Conservation (phyloP, 2,113 vertebrate genomes). For the Regulus satrapa region DNA sequence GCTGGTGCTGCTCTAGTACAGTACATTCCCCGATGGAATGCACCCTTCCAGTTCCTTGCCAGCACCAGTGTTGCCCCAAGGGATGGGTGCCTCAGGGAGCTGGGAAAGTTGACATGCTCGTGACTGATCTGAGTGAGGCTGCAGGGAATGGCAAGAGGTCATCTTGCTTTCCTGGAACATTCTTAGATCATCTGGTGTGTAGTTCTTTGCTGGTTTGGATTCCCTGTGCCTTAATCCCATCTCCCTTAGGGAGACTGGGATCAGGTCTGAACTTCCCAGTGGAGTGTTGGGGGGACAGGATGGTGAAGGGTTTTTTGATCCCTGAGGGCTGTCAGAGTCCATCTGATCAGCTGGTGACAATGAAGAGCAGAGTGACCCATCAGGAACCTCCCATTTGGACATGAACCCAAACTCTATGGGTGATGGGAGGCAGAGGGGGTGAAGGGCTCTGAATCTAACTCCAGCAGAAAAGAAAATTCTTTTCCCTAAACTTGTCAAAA, state of each 20-base stretch:
- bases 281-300: background rate
- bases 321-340: background rate
- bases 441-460: background rate
- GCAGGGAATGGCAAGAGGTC: background rate
- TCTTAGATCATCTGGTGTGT: background rate
- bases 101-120: too few relatives aligned
- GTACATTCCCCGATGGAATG: background rate
- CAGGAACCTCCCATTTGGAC: background rate
- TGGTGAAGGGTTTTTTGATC: background rate
- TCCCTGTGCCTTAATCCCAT: background rate
- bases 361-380: background rate
- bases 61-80: background rate
- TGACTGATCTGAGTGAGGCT: background rate
- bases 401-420: background rate
- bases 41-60: background rate
- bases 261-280: background rate
- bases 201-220: background rate
- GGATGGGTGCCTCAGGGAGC: rapidly evolving
- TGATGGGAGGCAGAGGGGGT: background rate
- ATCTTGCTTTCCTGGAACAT: background rate
- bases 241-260: background rate
- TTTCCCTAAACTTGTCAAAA: background rate
- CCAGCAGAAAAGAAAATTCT: background rate
- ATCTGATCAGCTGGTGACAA: rapidly evolving
- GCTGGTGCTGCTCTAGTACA: background rate